These are phyloP conservation scores for Cinclus cinclus DNA, from an alignment of 2,113 vertebrate genomes.

Conservation along the genomic window DNA sequence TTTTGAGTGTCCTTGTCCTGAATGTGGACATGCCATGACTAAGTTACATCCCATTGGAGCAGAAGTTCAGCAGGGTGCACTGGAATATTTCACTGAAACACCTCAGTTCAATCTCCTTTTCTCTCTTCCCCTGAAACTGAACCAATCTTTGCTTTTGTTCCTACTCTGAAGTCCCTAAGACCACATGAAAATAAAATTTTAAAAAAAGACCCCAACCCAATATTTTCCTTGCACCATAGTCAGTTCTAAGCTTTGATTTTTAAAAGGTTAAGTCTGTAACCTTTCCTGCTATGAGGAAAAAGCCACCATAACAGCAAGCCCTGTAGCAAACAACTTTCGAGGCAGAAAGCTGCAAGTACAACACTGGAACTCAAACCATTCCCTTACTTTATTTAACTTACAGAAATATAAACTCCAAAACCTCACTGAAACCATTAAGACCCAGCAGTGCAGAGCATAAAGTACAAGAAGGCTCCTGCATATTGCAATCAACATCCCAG, in stretches of 20 bases:
- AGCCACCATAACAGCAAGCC: neutral
- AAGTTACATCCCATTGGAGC: neutral
- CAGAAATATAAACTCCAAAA: constrained; percentile 41
- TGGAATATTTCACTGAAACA: neutral
- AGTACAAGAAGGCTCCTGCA: constrained; percentile 27
- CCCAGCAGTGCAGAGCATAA: constrained; percentile 29
- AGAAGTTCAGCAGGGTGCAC: neutral
- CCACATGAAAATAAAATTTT: neutral
- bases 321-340: neutral
- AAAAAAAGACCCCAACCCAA: neutral
- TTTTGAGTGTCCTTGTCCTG: neutral
- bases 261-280: neutral
- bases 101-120: neutral
- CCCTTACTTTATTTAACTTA: constrained; percentile 42
- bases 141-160: neutral
- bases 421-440: constrained; percentile 55
- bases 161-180: neutral
- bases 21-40: neutral
- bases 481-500: constrained; percentile 33
- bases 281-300: neutral
- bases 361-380: neutral
- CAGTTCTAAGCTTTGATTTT: neutral
- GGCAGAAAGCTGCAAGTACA: neutral
- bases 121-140: neutral
- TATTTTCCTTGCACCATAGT: neutral